Percentiles rank a stretch among this genome's conserved stretches.
phyloP scores from a whole-genome alignment of 2,797 vertebrate species.

The Coilia nasus region DNA sequence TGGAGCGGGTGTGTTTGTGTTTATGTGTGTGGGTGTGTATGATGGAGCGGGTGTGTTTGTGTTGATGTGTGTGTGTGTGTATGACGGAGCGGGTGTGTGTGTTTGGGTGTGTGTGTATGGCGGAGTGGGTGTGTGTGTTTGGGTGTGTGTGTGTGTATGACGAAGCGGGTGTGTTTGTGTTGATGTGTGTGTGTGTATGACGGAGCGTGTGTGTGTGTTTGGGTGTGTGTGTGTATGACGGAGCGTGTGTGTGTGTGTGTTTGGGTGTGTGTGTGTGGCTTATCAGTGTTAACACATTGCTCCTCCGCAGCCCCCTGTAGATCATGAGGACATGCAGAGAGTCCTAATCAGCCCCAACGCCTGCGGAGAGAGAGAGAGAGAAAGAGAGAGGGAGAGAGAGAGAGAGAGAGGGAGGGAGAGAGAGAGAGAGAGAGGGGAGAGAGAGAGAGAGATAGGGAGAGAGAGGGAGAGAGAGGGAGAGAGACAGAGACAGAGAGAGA shows the following conservation, averaged over 20 bases:
- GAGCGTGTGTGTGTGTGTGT: conserved; percentile 42
- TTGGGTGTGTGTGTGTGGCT: conserved; percentile 14
- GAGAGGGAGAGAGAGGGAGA: not conserved
- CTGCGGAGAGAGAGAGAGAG: conserved; percentile 66
- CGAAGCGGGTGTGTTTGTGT: too few relatives aligned
- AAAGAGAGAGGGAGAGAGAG: not conserved
- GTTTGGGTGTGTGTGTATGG: too few relatives aligned
- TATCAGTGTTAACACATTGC: conserved; percentile 52
- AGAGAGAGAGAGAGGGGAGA: not conserved
- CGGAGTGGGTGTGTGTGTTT: not conserved
- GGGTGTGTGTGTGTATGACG: conserved; percentile 13
- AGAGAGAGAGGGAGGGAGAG: not conserved
- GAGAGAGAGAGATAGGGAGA: not conserved
- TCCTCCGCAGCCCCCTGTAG: not conserved
- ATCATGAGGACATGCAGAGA: conserved; percentile 19
- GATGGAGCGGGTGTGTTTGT: not conserved
- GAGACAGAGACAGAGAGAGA: not conserved
- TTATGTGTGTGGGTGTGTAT: not conserved
- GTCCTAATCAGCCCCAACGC: conserved; percentile 22
- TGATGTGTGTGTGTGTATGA: too few relatives aligned
- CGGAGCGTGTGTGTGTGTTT: conserved; percentile 25
- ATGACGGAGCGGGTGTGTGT: too few relatives aligned
- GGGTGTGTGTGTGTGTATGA: too few relatives aligned
- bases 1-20: not conserved
- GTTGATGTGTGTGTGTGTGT: not conserved